Evolutionary conservation across 2,888 invertebrate genomes (phyloP).

Genomic region (Protophormia terraenovae): DNA sequence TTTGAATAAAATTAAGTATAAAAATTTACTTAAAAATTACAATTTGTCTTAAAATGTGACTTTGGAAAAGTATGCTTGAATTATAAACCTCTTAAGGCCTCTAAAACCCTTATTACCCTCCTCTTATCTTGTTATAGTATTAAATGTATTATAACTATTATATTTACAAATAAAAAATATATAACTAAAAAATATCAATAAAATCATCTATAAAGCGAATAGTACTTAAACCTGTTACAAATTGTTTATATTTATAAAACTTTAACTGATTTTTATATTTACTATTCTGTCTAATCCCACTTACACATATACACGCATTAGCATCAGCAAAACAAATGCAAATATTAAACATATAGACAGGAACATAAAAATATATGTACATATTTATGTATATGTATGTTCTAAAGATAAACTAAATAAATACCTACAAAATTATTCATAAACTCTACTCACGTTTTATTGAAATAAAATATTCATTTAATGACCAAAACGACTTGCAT

Average conservation of each 20-base stretch:
- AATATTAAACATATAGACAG: too few relatives aligned
- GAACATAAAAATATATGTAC: too few relatives aligned
- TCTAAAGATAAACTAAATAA: too few relatives aligned
- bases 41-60: too few relatives aligned
- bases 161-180: not conserved
- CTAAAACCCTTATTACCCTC: not conserved
- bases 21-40: too few relatives aligned
- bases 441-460: conserved; percentile 65
- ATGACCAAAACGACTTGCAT: conserved; percentile 55
- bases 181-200: conserved; percentile 5
- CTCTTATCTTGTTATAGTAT: not conserved
- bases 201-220: not conserved
- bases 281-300: not conserved
- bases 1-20: too few relatives aligned
- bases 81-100: too few relatives aligned
- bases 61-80: too few relatives aligned
- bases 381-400: not conserved
- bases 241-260: conserved; percentile 20
- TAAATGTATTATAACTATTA: conserved; percentile 24
- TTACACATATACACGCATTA: not conserved
- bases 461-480: conserved; percentile 67
- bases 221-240: conserved; percentile 34
- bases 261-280: conserved; percentile 27
- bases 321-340: not conserved
- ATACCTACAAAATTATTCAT: too few relatives aligned